Percentiles rank a stretch among this genome's conserved stretches.
Evolutionary conservation across 2,888 invertebrate genomes (phyloP).

Genomic region (Pegoplata infirma): DNA sequence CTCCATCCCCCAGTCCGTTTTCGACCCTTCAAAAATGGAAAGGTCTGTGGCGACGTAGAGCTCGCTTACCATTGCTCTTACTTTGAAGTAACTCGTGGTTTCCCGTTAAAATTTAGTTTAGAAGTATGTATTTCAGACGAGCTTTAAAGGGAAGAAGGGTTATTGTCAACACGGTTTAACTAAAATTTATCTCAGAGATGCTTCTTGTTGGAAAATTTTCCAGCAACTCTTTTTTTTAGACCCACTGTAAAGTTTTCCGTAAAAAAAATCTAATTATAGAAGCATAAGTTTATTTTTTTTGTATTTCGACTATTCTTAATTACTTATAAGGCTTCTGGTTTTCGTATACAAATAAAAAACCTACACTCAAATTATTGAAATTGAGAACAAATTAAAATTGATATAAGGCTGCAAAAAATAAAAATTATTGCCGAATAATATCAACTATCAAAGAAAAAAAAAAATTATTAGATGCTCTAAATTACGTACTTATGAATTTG

Average conservation of each 20-base stretch:
- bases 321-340: slow-evolving; percentile 66
- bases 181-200: too few relatives aligned
- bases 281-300: slow-evolving; percentile 25
- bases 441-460: slow-evolving; percentile 57
- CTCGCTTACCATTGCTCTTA: too few relatives aligned
- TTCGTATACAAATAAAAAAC: slow-evolving; percentile 42
- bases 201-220: too few relatives aligned
- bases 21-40: too few relatives aligned
- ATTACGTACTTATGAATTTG: slow-evolving; percentile 13
- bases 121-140: too few relatives aligned
- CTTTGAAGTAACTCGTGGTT: too few relatives aligned
- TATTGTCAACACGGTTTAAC: too few relatives aligned
- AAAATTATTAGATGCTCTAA: slow-evolving; percentile 44
- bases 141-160: too few relatives aligned
- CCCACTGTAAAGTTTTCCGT: background rate
- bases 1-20: too few relatives aligned
- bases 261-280: slow-evolving; percentile 44
- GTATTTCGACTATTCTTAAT: slow-evolving; percentile 51
- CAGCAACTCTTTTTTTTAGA: too few relatives aligned
- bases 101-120: too few relatives aligned
- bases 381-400: slow-evolving; percentile 60
- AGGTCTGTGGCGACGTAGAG: too few relatives aligned
- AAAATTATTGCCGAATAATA: slow-evolving; percentile 21
- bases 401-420: slow-evolving; percentile 26
- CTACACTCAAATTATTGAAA: slow-evolving; percentile 62